These are phyloP conservation scores for Oreochromis niloticus DNA, from an alignment of 2,113 vertebrate genomes.

Conservation along the genomic window DNA sequence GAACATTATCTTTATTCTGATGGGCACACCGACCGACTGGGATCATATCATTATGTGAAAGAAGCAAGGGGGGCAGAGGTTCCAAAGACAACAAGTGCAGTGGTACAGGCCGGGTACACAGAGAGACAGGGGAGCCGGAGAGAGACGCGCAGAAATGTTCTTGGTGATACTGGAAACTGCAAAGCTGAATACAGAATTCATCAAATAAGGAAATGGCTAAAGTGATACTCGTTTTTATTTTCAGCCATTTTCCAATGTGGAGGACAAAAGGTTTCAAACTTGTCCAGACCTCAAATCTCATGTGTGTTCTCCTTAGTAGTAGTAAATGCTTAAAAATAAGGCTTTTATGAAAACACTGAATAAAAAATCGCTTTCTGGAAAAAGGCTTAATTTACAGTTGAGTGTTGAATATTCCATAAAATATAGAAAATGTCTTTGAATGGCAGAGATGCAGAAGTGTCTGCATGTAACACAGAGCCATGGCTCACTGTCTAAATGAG, in stretches of 20 bases:
- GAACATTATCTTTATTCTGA: not conserved
- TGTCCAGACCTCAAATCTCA: not conserved
- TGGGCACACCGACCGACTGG: not conserved
- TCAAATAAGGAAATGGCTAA: not conserved
- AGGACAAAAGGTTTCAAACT: not conserved
- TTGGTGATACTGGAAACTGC: not conserved
- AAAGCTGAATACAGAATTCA: not conserved
- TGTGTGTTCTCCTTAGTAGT: not conserved
- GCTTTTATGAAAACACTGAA: not conserved
- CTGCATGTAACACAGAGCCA: not conserved
- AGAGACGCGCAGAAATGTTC: not conserved
- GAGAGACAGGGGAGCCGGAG: not conserved
- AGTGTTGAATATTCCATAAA: not conserved
- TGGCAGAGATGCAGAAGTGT: not conserved
- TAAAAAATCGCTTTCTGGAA: not conserved
- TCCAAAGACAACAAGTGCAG: not conserved
- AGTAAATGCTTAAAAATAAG: not conserved
- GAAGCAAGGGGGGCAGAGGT: not conserved
- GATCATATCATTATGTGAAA: not conserved
- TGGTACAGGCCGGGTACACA: not conserved
- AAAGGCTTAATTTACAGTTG: not conserved
- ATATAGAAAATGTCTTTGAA: not conserved
- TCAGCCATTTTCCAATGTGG: not conserved
- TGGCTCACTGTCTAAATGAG: rapidly evolving
- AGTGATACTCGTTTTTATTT: not conserved